Evolutionary conservation across 1,140 invertebrate species (phyloP), one percentile per base, ranked within the genome.

Genomic region (Drosophila grimshawi): DNA sequence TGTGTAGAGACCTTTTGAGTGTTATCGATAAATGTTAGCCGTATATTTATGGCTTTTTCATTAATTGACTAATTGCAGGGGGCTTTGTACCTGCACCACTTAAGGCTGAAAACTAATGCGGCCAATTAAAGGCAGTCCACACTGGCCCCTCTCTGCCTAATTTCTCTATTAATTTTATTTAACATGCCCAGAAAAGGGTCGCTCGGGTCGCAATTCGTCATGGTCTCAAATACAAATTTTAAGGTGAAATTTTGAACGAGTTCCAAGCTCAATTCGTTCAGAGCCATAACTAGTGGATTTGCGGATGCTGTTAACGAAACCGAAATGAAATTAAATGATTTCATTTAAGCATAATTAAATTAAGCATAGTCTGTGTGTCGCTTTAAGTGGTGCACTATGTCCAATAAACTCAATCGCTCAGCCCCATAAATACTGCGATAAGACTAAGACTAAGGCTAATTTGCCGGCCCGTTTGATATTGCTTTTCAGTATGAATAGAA

Each of bases 141-240:
- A 2, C 46, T 63, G 55, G 57, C 46, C 27, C 60, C 3, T 19
- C 19, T 29, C 46, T 64, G 82, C 83, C 80, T 89, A 89, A 89
- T 85, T 89, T 89, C 85, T 89, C 82, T 74, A 90, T 90, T 75
- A 90, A 90, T 90, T 90, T 83, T 83, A 67, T 82, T 83, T 88
- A 86, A 86, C 80, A 82, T 70, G 64, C 57, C 59, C 68, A 51
- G 19, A 19, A 46, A 71, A 65, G 35, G 78, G 74, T 77, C 71
- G 33, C 60, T 35, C 59, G 10, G 52, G 45, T 60, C 56, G 65
- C 68, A 78, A 83, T 90, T 90, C 82, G 86, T 80, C 76, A 90
- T 74, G 86, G 73, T 29, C 46, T 48, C 39, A 11, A 43, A 32
- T 71, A 78, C 83, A 70, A 89, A 89, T 76, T 48, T 65, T 65